Conservation (phyloP, 2,888 invertebrate genomes). For the Lasioglossum morio region DNA sequence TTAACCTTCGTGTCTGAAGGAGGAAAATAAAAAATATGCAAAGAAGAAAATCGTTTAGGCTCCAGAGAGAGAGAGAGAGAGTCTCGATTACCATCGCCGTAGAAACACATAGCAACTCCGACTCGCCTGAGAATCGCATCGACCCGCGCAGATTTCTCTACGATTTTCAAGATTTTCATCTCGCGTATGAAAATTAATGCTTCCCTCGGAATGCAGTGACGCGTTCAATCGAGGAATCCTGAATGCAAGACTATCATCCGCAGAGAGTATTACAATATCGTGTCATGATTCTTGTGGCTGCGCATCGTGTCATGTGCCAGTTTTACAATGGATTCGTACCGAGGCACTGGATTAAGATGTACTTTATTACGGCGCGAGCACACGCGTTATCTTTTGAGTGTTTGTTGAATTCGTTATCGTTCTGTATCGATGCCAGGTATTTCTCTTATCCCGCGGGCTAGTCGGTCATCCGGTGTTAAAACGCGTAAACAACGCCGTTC, state of each 20-base stretch:
- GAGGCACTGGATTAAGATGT: slow-evolving; percentile 65
- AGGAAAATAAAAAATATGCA: background rate
- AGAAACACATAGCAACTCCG: background rate
- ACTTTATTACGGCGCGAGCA: slow-evolving; percentile 51
- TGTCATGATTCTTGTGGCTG: slow-evolving; percentile 1
- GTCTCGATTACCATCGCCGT: background rate
- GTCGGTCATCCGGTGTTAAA: slow-evolving; percentile 32
- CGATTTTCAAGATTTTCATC: background rate
- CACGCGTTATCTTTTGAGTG: slow-evolving; percentile 74
- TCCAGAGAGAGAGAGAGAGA: background rate
- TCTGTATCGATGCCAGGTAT: slow-evolving; percentile 69
- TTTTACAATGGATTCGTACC: slow-evolving; percentile 53
- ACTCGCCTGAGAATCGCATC: background rate
- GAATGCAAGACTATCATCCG: background rate
- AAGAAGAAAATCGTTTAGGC: background rate
- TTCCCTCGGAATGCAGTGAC: background rate
- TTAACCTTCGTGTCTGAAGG: no score
- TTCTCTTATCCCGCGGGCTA: slow-evolving; percentile 39
- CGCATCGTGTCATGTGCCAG: slow-evolving; percentile 39
- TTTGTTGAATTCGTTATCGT: slow-evolving; percentile 75
- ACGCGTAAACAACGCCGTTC: slow-evolving; percentile 21
- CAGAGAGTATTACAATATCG: background rate
- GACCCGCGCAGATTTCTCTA: background rate
- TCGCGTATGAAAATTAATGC: background rate
- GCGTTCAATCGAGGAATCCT: background rate